Evolutionary conservation across 2,113 vertebrate species (phyloP).

Genomic region (Trematomus loennbergii): DNA sequence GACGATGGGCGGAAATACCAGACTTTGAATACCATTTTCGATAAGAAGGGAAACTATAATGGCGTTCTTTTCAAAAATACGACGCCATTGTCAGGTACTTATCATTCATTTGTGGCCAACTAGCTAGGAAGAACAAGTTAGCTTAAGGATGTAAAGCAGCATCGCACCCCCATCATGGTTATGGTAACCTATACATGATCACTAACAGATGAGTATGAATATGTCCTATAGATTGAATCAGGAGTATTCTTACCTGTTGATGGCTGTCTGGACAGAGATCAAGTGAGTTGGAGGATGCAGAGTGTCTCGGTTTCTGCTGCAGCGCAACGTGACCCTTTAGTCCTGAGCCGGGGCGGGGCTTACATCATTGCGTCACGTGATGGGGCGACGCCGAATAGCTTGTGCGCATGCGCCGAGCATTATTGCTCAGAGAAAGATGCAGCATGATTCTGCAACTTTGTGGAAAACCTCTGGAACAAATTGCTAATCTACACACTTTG

Average conservation of each 20-base stretch:
- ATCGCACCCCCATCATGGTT: slow-evolving; percentile 33
- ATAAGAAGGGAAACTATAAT: fast-evolving
- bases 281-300: slow-evolving; percentile 43
- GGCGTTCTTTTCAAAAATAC: neutral
- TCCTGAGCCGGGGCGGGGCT: slow-evolving; percentile 59
- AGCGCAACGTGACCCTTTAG: slow-evolving; percentile 85
- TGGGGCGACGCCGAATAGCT: neutral
- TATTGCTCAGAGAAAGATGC: neutral
- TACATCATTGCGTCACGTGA: slow-evolving; percentile 34
- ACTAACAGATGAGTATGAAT: neutral
- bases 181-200: neutral
- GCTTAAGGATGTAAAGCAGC: slow-evolving; percentile 23
- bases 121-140: slow-evolving; percentile 32
- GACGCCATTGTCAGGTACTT: neutral
- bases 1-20: neutral
- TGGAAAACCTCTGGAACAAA: slow-evolving; percentile 24
- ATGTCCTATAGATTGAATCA: fast-evolving
- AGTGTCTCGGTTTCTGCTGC: slow-evolving; percentile 75
- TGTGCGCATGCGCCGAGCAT: slow-evolving; percentile 45
- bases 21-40: neutral
- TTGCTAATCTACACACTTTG: neutral
- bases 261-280: neutral
- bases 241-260: slow-evolving; percentile 62
- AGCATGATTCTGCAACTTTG: slow-evolving; percentile 69
- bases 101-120: neutral